Evolutionary conservation across 2,797 vertebrate species (phyloP), one percentile per base, ranked within the genome.

Genomic region (Sphenodon punctatus): DNA sequence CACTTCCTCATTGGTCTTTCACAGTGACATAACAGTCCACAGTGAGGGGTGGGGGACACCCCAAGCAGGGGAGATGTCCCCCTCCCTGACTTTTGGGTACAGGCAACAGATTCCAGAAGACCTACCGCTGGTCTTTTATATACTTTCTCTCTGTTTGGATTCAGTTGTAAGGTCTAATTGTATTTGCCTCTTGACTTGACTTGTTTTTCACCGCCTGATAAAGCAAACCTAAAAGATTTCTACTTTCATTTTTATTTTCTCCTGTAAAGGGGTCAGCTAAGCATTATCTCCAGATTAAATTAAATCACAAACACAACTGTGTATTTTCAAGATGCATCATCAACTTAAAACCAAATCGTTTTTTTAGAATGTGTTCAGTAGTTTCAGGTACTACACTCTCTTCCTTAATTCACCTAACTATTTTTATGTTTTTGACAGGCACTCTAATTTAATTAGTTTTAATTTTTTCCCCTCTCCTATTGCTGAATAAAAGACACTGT

Each of bases 401-500:
- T 69, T 77, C 17, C 2, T 30, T 36, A 17, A 7, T 71, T 89
- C 72, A 8, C 51, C 67, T 53, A 9, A 25, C 58, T 70, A 55
- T 67, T 32, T 13, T 51, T 36, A 60, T 36, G 27, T 20, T 83
- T 79, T 81, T n/a, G n/a, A n/a, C n/a, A n/a, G 60, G 34, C 51
- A 45, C 7, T 25, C 12, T 2, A 68, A 38, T 75, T 86, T 85
- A 88, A 75, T 25, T n/a, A 48, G 83, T 83, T 67, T 51, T 74
- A 79, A 82, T 61, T 17, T 36, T 65, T 86, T 55, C 53, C 27
- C 32, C 67, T 87, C 84, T 74, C 39, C 11, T 1, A 3, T 34
- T 78, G 43, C 65, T 68, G 4, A 66, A 85, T 66, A 76, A 70
- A 86, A 86, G 27, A 65, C 65, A n/a, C n/a, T n/a, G n/a, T n/a